Conservation (phyloP, 2,888 invertebrate species). For the Nomada ferruginata region DNA sequence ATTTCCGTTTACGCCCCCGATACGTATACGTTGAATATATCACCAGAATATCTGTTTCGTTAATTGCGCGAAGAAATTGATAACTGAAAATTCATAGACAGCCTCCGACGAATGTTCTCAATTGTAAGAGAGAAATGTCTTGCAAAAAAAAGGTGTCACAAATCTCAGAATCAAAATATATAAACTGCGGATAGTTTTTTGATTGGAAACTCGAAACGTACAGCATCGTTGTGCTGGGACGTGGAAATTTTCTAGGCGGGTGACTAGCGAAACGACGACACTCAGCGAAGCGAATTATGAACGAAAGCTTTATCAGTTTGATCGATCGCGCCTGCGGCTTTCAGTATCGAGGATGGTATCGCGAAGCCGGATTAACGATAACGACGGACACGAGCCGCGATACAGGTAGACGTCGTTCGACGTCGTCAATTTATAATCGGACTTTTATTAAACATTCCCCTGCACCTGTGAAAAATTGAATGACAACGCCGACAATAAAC, state of each 20-base stretch:
- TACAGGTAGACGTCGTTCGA: conserved; percentile 40
- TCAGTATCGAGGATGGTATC: conserved; percentile 47
- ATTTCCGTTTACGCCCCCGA: no score
- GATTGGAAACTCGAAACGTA: not conserved
- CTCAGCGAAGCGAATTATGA: conserved; percentile 52
- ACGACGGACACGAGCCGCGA: conserved; percentile 44
- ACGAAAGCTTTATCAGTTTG: conserved; percentile 44
- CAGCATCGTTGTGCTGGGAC: not conserved
- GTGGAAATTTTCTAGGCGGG: conserved; percentile 20
- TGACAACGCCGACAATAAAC: not conserved
- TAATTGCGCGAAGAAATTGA: no score
- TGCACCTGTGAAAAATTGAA: conserved; percentile 1
- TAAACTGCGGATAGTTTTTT: not conserved
- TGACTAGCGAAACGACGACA: conserved; percentile 37
- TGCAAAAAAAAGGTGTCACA: no score
- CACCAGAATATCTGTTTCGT: no score
- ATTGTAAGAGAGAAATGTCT: no score
- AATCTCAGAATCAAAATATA: no score
- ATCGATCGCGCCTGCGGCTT: conserved; percentile 61
- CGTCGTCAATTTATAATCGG: conserved; percentile 50
- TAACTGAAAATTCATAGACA: no score
- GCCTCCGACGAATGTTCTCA: no score
- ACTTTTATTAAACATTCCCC: conserved; percentile 56
- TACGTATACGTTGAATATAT: no score
- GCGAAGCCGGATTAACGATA: conserved; percentile 51